These are phyloP conservation scores for Phalacrocorax pelagicus DNA, from an alignment of 2,113 vertebrate genomes.

Conservation along the genomic window DNA sequence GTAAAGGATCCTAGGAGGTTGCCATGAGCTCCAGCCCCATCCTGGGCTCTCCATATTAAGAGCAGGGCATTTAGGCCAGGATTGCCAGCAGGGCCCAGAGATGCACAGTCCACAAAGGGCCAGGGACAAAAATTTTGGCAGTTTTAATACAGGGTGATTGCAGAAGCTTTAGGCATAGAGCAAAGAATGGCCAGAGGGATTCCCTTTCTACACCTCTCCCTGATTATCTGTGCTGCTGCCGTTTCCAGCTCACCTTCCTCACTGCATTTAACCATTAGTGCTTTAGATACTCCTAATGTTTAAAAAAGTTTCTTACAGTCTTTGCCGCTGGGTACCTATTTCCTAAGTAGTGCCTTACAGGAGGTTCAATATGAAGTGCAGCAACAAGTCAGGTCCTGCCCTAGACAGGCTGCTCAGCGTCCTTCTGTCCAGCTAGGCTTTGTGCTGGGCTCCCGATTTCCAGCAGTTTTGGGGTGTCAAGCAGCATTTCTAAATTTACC, in stretches of 20 bases:
- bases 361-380: neutral
- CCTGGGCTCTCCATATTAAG: neutral
- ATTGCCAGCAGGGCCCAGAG: neutral
- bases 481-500: neutral
- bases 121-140: neutral
- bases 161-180: neutral
- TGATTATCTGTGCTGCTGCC: neutral
- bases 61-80: neutral
- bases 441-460: neutral
- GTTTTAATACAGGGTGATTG: neutral
- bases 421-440: neutral
- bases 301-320: neutral
- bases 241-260: neutral
- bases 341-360: neutral
- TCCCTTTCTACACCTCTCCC: neutral
- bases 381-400: neutral
- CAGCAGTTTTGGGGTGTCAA: neutral
- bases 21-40: neutral
- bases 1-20: neutral
- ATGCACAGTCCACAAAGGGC: too few species aligned
- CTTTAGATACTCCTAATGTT: neutral
- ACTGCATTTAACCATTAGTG: neutral
- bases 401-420: neutral
- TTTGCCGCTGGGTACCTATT: neutral
- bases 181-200: neutral